phyloP scores from a whole-genome alignment of 2,797 vertebrate species.

The Sternotherus odoratus region DNA sequence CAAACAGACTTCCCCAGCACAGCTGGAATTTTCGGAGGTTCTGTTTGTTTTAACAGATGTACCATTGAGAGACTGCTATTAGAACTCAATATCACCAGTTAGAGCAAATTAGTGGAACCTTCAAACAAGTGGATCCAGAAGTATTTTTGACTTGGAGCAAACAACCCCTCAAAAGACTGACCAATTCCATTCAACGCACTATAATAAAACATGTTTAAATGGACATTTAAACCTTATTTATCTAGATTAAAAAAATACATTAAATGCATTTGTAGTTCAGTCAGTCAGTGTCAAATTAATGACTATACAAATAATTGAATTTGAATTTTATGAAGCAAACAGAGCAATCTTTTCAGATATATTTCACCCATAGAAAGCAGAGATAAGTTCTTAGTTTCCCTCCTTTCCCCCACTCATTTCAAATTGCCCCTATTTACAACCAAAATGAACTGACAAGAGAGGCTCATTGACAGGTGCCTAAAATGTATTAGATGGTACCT shows the following conservation, averaged over 20 bases:
- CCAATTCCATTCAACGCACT: not conserved
- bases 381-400: not conserved
- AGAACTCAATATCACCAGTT: not conserved
- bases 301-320: not conserved
- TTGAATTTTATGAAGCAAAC: not conserved
- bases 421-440: not conserved
- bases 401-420: not conserved
- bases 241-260: fast-evolving
- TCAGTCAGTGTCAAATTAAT: not conserved
- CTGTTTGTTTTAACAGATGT: not conserved
- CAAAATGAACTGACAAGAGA: not conserved
- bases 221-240: not conserved
- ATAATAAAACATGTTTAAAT: not conserved
- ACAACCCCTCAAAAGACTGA: not conserved
- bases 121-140: not conserved
- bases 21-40: not conserved
- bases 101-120: not conserved
- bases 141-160: not conserved
- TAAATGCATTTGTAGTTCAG: not conserved
- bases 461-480: not conserved
- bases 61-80: not conserved
- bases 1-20: not conserved
- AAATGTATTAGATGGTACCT: not conserved
- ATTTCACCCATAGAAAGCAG: not conserved
- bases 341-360: not conserved